phyloP scores from a whole-genome alignment of 2,797 vertebrate genomes.

The Rhynchonycteris naso region DNA sequence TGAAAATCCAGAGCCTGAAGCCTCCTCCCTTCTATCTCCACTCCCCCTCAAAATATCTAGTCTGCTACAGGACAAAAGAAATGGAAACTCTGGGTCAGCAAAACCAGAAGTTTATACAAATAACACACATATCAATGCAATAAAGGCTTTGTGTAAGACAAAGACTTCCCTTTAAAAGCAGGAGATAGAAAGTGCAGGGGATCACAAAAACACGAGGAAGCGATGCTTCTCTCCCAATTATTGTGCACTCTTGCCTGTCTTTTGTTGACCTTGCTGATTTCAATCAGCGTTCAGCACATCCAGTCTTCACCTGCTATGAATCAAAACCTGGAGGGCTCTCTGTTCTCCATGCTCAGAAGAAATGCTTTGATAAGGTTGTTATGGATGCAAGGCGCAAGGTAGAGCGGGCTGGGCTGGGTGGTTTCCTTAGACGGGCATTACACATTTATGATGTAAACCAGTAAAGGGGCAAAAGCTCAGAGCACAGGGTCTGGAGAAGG shows the following conservation, averaged over 20 bases:
- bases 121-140: constrained; percentile 37
- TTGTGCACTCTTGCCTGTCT: constrained; percentile 80
- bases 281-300: constrained; percentile 84
- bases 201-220: constrained; percentile 78
- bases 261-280: constrained; percentile 87
- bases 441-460: constrained; percentile 82
- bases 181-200: constrained; percentile 78
- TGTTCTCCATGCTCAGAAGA: constrained; percentile 82
- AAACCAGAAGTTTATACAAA: constrained; percentile 49
- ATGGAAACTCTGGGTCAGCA: constrained; percentile 50
- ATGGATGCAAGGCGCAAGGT: constrained; percentile 84
- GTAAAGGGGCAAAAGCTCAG: constrained; percentile 63
- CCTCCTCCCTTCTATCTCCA: background rate
- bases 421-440: constrained; percentile 69
- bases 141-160: constrained; percentile 79
- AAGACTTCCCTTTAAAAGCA: constrained; percentile 81
- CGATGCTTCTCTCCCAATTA: constrained; percentile 84
- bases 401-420: constrained; percentile 70
- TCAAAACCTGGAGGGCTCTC: constrained; percentile 85
- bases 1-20: constrained; percentile 2
- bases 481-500: background rate
- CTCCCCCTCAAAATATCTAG: background rate
- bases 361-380: constrained; percentile 86
- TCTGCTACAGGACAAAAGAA: background rate
- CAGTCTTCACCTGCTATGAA: constrained; percentile 85